These are phyloP conservation scores for Drosophila quadrilineata DNA, from an alignment of 1,140 invertebrate species.

Conservation along the genomic window DNA sequence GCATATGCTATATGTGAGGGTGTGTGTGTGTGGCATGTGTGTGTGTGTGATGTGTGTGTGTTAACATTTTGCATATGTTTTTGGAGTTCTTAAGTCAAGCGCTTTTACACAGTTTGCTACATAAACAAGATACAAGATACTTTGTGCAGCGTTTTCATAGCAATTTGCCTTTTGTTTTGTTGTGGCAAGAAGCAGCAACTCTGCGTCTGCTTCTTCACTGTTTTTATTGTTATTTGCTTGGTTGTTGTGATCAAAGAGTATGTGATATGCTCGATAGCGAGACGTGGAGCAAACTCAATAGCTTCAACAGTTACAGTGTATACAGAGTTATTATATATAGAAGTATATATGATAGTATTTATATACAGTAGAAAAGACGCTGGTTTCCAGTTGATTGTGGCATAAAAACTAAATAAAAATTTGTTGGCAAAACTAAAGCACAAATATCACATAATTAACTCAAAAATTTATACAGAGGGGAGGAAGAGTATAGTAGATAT, in stretches of 20 bases:
- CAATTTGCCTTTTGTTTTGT: slow-evolving; percentile 44
- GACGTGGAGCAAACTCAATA: slow-evolving; percentile 76
- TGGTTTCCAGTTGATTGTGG: too few species aligned
- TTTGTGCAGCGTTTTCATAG: slow-evolving; percentile 43
- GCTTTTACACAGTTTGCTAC: neutral
- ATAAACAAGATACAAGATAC: slow-evolving; percentile 15
- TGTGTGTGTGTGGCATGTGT: slow-evolving; percentile 16
- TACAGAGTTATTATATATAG: too few species aligned
- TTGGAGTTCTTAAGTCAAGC: slow-evolving; percentile 20
- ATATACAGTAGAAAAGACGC: slow-evolving; percentile 7
- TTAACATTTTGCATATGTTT: slow-evolving; percentile 34
- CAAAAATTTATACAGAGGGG: slow-evolving; percentile 21
- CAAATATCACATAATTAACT: slow-evolving; percentile 45
- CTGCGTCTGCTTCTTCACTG: too few species aligned
- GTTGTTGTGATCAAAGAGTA: neutral
- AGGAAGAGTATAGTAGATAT: slow-evolving; percentile 11
- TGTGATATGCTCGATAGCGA: slow-evolving; percentile 54
- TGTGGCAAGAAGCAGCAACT: too few species aligned
- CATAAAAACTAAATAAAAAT: slow-evolving; percentile 13
- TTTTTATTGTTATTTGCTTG: slow-evolving; percentile 9
- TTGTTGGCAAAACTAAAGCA: slow-evolving; percentile 46
- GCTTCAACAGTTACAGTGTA: slow-evolving; percentile 78
- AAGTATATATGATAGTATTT: slow-evolving; percentile 40
- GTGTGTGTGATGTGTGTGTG: slow-evolving; percentile 22
- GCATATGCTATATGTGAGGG: neutral